A percentile compares a stretch with the other conserved stretches of the same genome.
Evolutionary conservation across 2,113 vertebrate species (phyloP).

Genomic region (Lasiurus cinereus): DNA sequence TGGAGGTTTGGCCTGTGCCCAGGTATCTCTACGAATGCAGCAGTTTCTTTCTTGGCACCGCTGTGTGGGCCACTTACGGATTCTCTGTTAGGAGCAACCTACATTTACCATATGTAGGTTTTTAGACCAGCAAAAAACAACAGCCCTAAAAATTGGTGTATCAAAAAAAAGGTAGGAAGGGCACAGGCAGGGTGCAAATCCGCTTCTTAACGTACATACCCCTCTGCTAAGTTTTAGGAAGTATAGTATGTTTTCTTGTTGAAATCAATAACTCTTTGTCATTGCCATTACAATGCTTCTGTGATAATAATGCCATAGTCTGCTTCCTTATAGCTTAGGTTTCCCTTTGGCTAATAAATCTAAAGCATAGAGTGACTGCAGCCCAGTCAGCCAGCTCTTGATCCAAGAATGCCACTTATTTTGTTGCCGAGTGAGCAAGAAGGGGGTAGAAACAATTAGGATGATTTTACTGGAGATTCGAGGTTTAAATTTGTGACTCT

Average conservation of each 20-base stretch:
- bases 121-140: background rate
- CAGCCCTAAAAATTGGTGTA: background rate
- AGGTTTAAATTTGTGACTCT: background rate
- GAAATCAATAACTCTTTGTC: background rate
- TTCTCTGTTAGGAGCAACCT: background rate
- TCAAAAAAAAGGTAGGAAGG: background rate
- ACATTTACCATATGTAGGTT: background rate
- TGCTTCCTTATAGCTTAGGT: background rate
- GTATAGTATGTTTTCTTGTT: background rate
- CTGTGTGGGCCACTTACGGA: background rate
- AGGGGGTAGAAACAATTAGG: background rate
- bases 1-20: background rate
- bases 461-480: background rate
- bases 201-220: background rate
- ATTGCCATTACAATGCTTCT: background rate
- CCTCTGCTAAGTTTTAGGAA: background rate
- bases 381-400: background rate
- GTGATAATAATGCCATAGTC: background rate
- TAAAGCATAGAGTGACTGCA: background rate
- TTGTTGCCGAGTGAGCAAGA: background rate
- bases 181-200: too few species aligned
- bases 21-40: background rate
- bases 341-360: slow-evolving; percentile 45
- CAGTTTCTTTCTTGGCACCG: background rate
- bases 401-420: background rate